Evolutionary conservation across 2,888 invertebrate species (phyloP).

Genomic region (Bombylius discolor): DNA sequence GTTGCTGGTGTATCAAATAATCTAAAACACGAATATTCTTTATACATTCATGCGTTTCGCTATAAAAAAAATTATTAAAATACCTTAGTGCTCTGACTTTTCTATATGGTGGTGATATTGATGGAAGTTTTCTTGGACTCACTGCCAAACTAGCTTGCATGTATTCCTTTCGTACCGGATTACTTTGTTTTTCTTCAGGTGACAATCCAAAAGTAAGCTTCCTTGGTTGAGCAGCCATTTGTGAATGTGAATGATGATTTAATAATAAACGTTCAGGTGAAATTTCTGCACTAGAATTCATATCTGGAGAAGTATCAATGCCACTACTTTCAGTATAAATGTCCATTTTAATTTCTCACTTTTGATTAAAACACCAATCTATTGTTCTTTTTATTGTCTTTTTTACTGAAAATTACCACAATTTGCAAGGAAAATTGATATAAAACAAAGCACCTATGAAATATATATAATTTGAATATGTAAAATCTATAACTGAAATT

Average conservation of each 20-base stretch:
- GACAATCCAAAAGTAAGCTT: slow-evolving; percentile 32
- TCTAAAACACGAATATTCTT: slow-evolving; percentile 30
- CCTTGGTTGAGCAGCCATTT: slow-evolving; percentile 23
- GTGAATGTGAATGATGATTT: not conserved
- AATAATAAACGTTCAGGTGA: slow-evolving; percentile 13
- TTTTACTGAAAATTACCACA: no score
- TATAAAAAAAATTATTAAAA: no score
- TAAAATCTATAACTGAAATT: no score
- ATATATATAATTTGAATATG: no score
- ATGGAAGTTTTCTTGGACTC: slow-evolving; percentile 13
- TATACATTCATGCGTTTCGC: not conserved
- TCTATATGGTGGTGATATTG: slow-evolving; percentile 43
- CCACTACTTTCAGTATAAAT: slow-evolving; percentile 17
- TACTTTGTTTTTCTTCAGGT: slow-evolving; percentile 12
- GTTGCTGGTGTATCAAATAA: slow-evolving; percentile 77
- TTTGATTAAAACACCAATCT: no score
- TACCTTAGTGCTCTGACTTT: slow-evolving; percentile 46
- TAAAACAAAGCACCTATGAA: no score
- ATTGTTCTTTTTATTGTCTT: no score
- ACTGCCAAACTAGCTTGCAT: slow-evolving; percentile 11
- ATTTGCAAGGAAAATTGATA: no score
- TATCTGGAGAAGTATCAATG: slow-evolving; percentile 18
- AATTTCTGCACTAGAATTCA: slow-evolving; percentile 17
- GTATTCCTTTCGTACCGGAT: slow-evolving; percentile 10
- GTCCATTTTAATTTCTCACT: slow-evolving; percentile 6